Base-by-base conservation (phyloP, 1,140 invertebrate genomes). In the Oryctes rhinoceros region DNA sequence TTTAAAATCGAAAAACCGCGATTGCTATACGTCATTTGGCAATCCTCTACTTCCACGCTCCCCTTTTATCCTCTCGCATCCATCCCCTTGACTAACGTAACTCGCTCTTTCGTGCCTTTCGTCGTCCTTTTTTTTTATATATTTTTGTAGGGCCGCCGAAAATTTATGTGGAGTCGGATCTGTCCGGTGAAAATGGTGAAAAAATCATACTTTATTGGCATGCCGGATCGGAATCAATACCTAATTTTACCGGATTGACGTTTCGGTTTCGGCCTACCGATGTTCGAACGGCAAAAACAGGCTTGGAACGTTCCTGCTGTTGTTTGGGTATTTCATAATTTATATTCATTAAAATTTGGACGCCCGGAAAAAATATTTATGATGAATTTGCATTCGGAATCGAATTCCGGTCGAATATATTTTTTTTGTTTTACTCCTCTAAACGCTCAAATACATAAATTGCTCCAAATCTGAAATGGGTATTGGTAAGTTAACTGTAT, bases 161-260 rank as follows among this genome's bases (percentile, higher is more conserved):
- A 59, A 59, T 59, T 59, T 59, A 59, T 59, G 53, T n/a, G 15
- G 18, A 59, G 18, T 18, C 53, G 53, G 53, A 59, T 59, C 53
- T 59, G 53, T 59, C 53, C 15, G 15, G 10, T 49, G 13, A 15
- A 59, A n/a, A n/a, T n/a, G 13, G 53, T 4, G 18, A 59, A 59
- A 59, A 59, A 59, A 59, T 59, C 53, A 59, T 59, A 59, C n/a
- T 59, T 59, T 59, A 59, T 59, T 59, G 53, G 15, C n/a, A 59
- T 59, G 15, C 53, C 13, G 15, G 53, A 59, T 59, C 18, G 15
- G n/a, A 59, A 59, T 59, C 53, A 59, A 59, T 59, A 59, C 53
- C 53, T 59, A 59, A 59, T 59, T 59, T 59, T 18, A n/a, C 53
- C 53, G 53, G 18, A 59, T 15, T 59, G 53, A 59, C 53, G 15